Conservation (phyloP, 2,888 invertebrate species). For the Pseudoips prasinana region DNA sequence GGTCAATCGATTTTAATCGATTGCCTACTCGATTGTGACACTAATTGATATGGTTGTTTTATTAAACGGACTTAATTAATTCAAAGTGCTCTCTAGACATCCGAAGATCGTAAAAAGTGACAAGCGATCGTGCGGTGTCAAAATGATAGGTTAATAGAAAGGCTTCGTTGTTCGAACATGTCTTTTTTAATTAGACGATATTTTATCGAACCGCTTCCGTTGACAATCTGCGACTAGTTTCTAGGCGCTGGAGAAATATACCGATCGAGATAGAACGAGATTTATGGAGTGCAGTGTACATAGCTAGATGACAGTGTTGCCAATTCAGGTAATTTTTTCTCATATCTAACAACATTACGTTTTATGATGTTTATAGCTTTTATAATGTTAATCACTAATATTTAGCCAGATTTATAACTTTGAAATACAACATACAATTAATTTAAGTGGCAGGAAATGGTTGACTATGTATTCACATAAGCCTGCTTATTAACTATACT, state of each 20-base stretch:
- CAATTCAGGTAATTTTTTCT: too few relatives aligned
- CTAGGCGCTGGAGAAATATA: slow-evolving; percentile 39
- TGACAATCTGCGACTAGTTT: slow-evolving; percentile 39
- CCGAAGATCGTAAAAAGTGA: slow-evolving; percentile 50
- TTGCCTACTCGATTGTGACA: slow-evolving; percentile 52
- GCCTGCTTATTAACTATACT: too few relatives aligned
- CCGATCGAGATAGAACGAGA: slow-evolving; percentile 47
- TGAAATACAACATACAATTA: too few relatives aligned
- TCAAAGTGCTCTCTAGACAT: slow-evolving; percentile 46
- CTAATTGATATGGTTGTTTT: slow-evolving; percentile 62
- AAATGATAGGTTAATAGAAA: slow-evolving; percentile 50
- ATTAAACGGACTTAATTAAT: slow-evolving; percentile 62
- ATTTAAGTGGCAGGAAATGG: too few relatives aligned
- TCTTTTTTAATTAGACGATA: slow-evolving; percentile 55
- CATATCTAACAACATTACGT: too few relatives aligned
- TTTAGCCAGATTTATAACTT: too few relatives aligned
- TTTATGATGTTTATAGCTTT: too few relatives aligned
- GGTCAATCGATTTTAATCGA: slow-evolving; percentile 55
- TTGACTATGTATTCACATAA: too few relatives aligned
- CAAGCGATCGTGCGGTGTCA: slow-evolving; percentile 49
- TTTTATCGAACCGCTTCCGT: slow-evolving; percentile 53
- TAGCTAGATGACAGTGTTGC: slow-evolving; percentile 5
- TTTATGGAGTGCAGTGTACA: slow-evolving; percentile 43
- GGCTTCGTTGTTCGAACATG: slow-evolving; percentile 35
- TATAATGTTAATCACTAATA: too few relatives aligned